phyloP scores from a whole-genome alignment of 2,113 vertebrate species.

The Bolborhynchus lineola region DNA sequence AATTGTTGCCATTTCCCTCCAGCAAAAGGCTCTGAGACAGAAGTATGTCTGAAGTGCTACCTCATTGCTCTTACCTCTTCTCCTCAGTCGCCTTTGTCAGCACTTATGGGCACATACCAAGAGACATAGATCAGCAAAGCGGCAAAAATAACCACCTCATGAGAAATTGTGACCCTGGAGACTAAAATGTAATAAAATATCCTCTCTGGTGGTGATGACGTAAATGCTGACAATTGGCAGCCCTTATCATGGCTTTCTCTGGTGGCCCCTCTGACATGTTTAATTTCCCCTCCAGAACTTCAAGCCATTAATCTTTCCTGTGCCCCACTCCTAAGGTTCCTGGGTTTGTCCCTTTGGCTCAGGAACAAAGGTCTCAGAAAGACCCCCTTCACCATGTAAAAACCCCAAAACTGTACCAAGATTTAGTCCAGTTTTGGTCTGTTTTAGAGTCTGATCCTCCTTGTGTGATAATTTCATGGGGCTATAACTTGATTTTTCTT shows the following conservation, averaged over 20 bases:
- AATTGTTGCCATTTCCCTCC: conserved; percentile 27
- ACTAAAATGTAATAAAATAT: neutral
- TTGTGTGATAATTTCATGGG: neutral
- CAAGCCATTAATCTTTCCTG: conserved; percentile 15
- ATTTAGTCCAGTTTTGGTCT: neutral
- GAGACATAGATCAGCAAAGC: neutral
- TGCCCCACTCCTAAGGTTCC: neutral
- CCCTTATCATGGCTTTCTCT: conserved; percentile 4
- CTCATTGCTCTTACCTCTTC: neutral
- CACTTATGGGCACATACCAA: neutral
- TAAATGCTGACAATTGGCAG: conserved; percentile 25
- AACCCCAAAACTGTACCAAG: neutral
- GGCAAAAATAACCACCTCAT: neutral
- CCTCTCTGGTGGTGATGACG: neutral
- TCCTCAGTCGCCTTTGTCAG: neutral
- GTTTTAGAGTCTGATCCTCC: neutral
- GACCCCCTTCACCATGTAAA: neutral
- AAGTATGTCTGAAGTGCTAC: neutral
- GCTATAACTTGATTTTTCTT: neutral
- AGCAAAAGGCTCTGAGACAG: neutral
- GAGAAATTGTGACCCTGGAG: conserved; percentile 8
- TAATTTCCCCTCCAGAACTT: conserved; percentile 20
- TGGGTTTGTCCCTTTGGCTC: neutral
- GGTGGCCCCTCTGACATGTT: neutral
- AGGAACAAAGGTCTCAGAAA: neutral